A percentile compares a stretch with the other conserved stretches of the same genome.
Evolutionary conservation across 2,797 vertebrate genomes (phyloP).

Genomic region (Micropoecilia bifurca): DNA sequence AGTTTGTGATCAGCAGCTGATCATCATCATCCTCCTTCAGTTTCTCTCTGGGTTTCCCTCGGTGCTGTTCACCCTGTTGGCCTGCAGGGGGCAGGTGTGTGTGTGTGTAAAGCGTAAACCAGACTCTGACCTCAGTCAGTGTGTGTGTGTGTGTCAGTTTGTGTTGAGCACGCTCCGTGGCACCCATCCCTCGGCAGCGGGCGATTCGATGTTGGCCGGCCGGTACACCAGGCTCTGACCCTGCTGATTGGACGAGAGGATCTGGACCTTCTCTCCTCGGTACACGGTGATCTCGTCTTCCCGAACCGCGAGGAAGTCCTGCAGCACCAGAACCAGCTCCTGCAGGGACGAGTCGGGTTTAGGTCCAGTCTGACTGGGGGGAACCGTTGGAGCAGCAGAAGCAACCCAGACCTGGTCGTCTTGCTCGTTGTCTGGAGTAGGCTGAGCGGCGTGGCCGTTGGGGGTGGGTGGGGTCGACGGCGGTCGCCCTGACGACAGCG

Average conservation of each 20-base stretch:
- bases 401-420: slow-evolving; percentile 86
- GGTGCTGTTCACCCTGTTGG: slow-evolving; percentile 26
- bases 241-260: slow-evolving; percentile 96
- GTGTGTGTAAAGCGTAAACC: slow-evolving; percentile 39
- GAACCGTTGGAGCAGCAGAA: neutral
- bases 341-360: slow-evolving; percentile 30
- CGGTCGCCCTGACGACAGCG: slow-evolving; percentile 86
- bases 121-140: slow-evolving; percentile 34
- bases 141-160: slow-evolving; percentile 57
- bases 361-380: neutral
- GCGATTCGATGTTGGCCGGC: slow-evolving; percentile 92
- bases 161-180: slow-evolving; percentile 88
- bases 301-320: slow-evolving; percentile 95
- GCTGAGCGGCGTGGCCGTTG: slow-evolving; percentile 89
- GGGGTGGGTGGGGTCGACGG: slow-evolving; percentile 90
- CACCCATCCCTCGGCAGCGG: slow-evolving; percentile 97
- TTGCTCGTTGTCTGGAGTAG: slow-evolving; percentile 75
- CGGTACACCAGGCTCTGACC: slow-evolving; percentile 97
- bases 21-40: slow-evolving; percentile 4
- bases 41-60: slow-evolving; percentile 22
- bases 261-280: slow-evolving; percentile 95
- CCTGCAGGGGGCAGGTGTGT: slow-evolving; percentile 26
- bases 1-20: neutral
- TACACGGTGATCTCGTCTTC: slow-evolving; percentile 97
- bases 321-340: slow-evolving; percentile 88